Evolutionary conservation across 1,140 invertebrate genomes (phyloP).

Genomic region (Papilio polytes): DNA sequence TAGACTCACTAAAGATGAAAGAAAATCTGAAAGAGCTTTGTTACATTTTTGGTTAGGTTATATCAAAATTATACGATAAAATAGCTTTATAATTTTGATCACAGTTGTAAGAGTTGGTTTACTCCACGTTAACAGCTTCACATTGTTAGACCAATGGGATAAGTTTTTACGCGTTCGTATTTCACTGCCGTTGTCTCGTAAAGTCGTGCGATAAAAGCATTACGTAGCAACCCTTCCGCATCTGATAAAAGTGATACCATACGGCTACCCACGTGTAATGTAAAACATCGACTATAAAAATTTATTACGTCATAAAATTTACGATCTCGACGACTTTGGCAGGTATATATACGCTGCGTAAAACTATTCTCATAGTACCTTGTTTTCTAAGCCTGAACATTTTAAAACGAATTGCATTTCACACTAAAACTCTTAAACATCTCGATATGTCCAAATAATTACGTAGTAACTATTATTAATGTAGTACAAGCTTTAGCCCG

Average conservation of each 20-base stretch:
- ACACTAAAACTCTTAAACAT: too few species aligned
- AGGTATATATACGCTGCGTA: too few species aligned
- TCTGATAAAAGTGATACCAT: slow-evolving; percentile 25
- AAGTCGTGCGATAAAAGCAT: slow-evolving; percentile 26
- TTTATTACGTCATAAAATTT: slow-evolving; percentile 52
- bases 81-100: not conserved
- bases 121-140: not conserved
- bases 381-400: too few species aligned
- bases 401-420: too few species aligned
- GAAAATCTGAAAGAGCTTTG: too few species aligned
- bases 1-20: too few species aligned
- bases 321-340: slow-evolving; percentile 21
- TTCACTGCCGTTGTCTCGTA: slow-evolving; percentile 26
- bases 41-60: too few species aligned
- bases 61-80: not conserved
- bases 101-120: not conserved
- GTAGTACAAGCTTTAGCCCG: too few species aligned
- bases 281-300: slow-evolving; percentile 47
- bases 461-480: too few species aligned
- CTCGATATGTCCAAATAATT: too few species aligned
- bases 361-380: too few species aligned
- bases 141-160: slow-evolving; percentile 20
- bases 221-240: slow-evolving; percentile 22
- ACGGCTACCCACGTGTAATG: slow-evolving; percentile 29
- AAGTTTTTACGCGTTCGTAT: slow-evolving; percentile 20